Evolutionary conservation across 2,888 invertebrate genomes (phyloP), one percentile per base, ranked within the genome.

Genomic region (Tipula helvola): DNA sequence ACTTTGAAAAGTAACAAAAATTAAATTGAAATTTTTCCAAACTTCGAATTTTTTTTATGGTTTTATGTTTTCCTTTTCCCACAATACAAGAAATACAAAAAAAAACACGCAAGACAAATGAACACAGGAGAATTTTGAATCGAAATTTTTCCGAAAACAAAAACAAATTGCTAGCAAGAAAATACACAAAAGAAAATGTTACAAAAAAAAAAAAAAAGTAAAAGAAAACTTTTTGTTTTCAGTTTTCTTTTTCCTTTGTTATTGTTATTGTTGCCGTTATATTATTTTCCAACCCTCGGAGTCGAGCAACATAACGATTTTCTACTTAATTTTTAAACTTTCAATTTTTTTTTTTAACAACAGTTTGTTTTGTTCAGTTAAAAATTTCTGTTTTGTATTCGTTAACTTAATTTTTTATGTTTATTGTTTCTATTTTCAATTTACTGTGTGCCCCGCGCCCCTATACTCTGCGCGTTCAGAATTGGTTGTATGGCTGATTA

Each of bases 371-470:
- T 71, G 71, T 71, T 18, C 52, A 52, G 52, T 52, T 52, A 28
- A 28, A 28, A n/a, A 16, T 16, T 71, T 71, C 28, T 71, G 2
- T 71, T 71, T 28, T 71, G 8, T 28, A 28, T 28, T 28, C 71
- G 71, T 71, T 71, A 71, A 71, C 71, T 71, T 71, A 71, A 71
- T 71, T 71, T 71, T 71, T 71, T 71, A 71, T 28, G 71, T 71
- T 71, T 71, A 71, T 71, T 71, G 71, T 71, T 71, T 71, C 71
- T 71, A 71, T 71, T 71, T 71, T 71, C 71, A 71, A 71, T 71
- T 57, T 71, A 28, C 71, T 71, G 52, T 57, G 39, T 28, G 3
- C 16, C 5, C 47, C n/a, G 5, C 57, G 7, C 18, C 18, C 71
- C 71, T 28, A 8, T 3, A 52, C 71, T 16, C 52, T 39, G 7